phyloP scores from a whole-genome alignment of 1,140 invertebrate genomes.

The Drosophila biarmipes region DNA sequence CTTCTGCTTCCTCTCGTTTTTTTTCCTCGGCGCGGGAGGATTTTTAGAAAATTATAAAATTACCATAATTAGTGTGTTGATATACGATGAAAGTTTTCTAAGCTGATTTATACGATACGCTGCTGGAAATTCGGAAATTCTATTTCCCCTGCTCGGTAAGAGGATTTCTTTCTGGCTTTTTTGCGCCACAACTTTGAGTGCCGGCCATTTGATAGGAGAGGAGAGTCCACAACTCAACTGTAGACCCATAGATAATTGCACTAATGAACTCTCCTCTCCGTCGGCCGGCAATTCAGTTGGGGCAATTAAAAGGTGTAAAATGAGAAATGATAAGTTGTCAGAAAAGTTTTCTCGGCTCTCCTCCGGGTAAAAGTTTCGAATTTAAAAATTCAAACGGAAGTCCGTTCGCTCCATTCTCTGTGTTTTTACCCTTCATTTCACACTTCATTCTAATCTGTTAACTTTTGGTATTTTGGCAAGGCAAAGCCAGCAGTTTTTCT shows the following conservation, averaged over 20 bases:
- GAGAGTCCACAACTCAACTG: slow-evolving; percentile 1
- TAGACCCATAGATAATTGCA: slow-evolving; percentile 28
- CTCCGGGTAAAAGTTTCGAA: slow-evolving; percentile 21
- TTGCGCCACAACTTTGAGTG: slow-evolving; percentile 16
- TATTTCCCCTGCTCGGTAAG: slow-evolving; percentile 29
- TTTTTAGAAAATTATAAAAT: slow-evolving; percentile 77
- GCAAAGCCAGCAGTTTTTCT: slow-evolving; percentile 9
- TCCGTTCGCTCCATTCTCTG: slow-evolving; percentile 4
- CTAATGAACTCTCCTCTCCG: slow-evolving; percentile 30
- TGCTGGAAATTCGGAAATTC: slow-evolving; percentile 25
- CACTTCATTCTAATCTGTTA: slow-evolving; percentile 72
- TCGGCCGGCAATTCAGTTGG: neutral
- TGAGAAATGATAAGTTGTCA: slow-evolving; percentile 35
- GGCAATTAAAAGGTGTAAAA: slow-evolving; percentile 49
- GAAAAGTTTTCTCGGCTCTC: slow-evolving; percentile 5
- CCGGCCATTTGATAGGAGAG: slow-evolving; percentile 40
- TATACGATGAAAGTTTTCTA: slow-evolving; percentile 76
- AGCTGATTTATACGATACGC: slow-evolving; percentile 74
- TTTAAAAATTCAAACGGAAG: slow-evolving; percentile 21
- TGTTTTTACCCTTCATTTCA: slow-evolving; percentile 35
- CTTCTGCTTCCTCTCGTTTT: slow-evolving; percentile 31
- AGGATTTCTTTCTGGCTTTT: slow-evolving; percentile 35
- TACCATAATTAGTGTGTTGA: slow-evolving; percentile 76
- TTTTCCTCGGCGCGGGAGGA: slow-evolving; percentile 4
- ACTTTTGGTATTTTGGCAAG: slow-evolving; percentile 54